Percentiles rank a stretch among this genome's conserved stretches.
These are phyloP conservation scores for Hydrolagus colliei DNA, from an alignment of 2,797 vertebrate species.

Conservation along the genomic window DNA sequence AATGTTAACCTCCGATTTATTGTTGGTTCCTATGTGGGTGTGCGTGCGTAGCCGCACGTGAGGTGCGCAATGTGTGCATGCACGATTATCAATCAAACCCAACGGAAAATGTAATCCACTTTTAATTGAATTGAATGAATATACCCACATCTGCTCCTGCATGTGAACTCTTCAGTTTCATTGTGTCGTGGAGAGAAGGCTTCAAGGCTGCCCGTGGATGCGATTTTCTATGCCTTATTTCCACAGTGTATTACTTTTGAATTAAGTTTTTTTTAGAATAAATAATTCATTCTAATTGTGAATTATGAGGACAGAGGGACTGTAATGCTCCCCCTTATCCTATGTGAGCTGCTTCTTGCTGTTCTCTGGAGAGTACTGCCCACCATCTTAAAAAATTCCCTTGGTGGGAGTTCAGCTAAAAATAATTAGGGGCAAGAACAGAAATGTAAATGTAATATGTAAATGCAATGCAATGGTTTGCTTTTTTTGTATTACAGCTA, in stretches of 20 bases:
- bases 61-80: no score
- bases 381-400: not conserved
- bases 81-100: not conserved
- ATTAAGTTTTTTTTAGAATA: slow-evolving; percentile 15
- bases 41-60: not conserved
- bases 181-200: not conserved
- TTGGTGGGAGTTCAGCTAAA: slow-evolving; percentile 11
- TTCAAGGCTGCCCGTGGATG: not conserved
- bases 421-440: slow-evolving; percentile 25
- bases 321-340: slow-evolving; percentile 19
- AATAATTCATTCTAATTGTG: slow-evolving; percentile 31
- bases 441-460: slow-evolving; percentile 20
- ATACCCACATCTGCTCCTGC: not conserved
- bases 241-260: slow-evolving; percentile 9
- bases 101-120: not conserved
- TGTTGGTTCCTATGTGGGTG: not conserved
- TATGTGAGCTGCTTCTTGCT: slow-evolving; percentile 7
- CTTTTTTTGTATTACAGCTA: not conserved
- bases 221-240: slow-evolving; percentile 15
- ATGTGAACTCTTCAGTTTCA: not conserved
- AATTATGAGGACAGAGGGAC: slow-evolving; percentile 21
- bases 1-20: not conserved
- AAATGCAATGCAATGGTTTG: slow-evolving; percentile 8
- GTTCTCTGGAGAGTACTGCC: slow-evolving; percentile 5
- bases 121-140: slow-evolving; percentile 23